Base-by-base conservation (phyloP, 2,797 vertebrate genomes). In the Scomberomorus guttatus region DNA sequence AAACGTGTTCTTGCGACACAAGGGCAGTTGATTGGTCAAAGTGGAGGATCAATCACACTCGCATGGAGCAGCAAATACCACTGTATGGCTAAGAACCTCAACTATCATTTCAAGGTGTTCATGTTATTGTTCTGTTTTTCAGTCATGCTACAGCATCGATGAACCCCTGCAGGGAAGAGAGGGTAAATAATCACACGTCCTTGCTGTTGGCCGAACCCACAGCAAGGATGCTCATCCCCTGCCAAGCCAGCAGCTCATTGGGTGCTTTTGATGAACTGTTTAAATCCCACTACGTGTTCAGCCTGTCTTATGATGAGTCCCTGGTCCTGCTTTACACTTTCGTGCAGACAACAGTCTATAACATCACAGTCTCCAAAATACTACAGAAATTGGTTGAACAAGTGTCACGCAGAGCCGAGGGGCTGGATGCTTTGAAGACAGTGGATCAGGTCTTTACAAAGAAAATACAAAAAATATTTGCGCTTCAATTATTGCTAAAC, bases 231-330 rank as follows among this genome's bases (percentile, higher is more conserved):
- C 66, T 79, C 70, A 72, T 81, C 67, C 66, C 44, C 50, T 82
- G 79, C 61, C 79, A 84, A 63, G 85, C 66, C 20, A 73, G 44
- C 27, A 77, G 80, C 61, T 83, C 66, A 0, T 25, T 89, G 66
- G 55, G 76, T 62, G 75, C 52, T 0, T 82, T 79, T 69, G 67
- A 82, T 65, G 34, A 79, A 75, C 70, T 76, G 1, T 81, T 84
- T 56, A 86, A 86, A 77, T 72, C 81, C 34, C 84, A 77, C 79
- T 82, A 66, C 8, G 25, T 89, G 25, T 87, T 83, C 55, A 87
- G 76, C 61, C 48, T 81, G 51, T 75, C 75, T 0, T 87, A 74
- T 11, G 78, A 80, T n/a, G n/a, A 29, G 29, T 29, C 3, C 29
- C 29, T 29, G 29, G 22, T 50, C 32, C 22, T 70, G 4, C 14